phyloP scores from a whole-genome alignment of 2,888 invertebrate genomes.

The Antheraea yamamai region DNA sequence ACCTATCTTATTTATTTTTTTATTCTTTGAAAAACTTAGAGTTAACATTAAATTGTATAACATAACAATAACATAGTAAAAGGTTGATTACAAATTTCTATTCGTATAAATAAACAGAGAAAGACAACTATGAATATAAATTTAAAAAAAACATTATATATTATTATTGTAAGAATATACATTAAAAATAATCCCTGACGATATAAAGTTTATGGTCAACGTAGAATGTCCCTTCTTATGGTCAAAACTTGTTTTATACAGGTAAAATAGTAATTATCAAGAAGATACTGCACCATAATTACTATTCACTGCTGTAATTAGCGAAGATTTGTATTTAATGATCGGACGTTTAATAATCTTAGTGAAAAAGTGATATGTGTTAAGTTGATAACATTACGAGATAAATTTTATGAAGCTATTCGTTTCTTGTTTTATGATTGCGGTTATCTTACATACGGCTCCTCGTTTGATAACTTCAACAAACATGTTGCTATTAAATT shows the following conservation, averaged over 20 bases:
- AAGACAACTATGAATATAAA: too few relatives aligned
- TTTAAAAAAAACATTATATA: too few relatives aligned
- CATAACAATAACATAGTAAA: too few relatives aligned
- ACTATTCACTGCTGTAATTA: constrained; percentile 49
- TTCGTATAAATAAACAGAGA: too few relatives aligned
- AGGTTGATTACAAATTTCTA: too few relatives aligned
- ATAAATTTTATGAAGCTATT: constrained; percentile 37
- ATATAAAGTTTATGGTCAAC: background rate
- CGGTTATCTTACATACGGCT: constrained; percentile 13
- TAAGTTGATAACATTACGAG: constrained; percentile 37
- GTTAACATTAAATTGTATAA: too few relatives aligned
- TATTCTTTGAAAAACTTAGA: too few relatives aligned
- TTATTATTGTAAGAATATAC: background rate
- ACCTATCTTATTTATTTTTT: too few relatives aligned
- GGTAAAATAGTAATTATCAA: constrained; percentile 30
- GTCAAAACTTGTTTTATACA: constrained; percentile 34
- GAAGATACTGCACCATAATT: constrained; percentile 39
- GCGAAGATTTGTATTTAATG: constrained; percentile 55
- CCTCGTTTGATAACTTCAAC: background rate
- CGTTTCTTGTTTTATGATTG: constrained; percentile 28
- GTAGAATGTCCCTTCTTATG: constrained; percentile 20
- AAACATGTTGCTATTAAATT: constrained; percentile 12
- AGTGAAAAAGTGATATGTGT: constrained; percentile 41
- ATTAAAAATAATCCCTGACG: background rate
- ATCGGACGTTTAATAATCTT: constrained; percentile 37